These are phyloP conservation scores for Yoshiicerus persimilis DNA, from an alignment of 1,140 invertebrate species.

Conservation along the genomic window DNA sequence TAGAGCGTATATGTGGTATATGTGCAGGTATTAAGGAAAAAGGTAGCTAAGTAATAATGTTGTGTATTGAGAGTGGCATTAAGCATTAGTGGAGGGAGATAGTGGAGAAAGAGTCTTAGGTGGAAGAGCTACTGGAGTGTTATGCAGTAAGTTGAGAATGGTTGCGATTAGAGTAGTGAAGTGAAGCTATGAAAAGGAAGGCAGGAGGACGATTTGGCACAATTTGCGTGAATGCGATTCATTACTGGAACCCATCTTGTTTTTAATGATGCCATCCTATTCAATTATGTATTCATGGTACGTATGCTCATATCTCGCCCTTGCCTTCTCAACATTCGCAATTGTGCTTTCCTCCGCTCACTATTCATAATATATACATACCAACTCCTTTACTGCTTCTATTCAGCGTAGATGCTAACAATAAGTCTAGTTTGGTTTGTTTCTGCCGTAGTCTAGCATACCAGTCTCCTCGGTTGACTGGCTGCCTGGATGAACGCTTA, in stretches of 20 bases:
- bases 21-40: neutral
- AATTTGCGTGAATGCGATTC: constrained; percentile 42
- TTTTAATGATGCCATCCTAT: constrained; percentile 44
- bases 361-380: neutral
- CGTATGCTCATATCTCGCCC: constrained; percentile 27
- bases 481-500: neutral
- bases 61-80: neutral
- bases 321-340: neutral
- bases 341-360: neutral
- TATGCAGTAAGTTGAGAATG: neutral
- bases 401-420: neutral
- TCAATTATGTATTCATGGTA: constrained; percentile 46
- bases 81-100: neutral
- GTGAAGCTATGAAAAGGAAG: constrained; percentile 12
- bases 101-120: neutral
- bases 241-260: constrained; percentile 42
- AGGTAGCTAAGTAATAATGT: neutral
- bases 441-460: neutral
- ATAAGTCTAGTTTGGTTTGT: neutral
- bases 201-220: constrained; percentile 38
- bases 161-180: neutral
- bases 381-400: neutral
- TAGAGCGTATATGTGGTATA: neutral
- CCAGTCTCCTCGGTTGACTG: neutral
- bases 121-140: neutral